Base-by-base conservation (phyloP, 2,113 vertebrate genomes). In the Macquaria ambigua region DNA sequence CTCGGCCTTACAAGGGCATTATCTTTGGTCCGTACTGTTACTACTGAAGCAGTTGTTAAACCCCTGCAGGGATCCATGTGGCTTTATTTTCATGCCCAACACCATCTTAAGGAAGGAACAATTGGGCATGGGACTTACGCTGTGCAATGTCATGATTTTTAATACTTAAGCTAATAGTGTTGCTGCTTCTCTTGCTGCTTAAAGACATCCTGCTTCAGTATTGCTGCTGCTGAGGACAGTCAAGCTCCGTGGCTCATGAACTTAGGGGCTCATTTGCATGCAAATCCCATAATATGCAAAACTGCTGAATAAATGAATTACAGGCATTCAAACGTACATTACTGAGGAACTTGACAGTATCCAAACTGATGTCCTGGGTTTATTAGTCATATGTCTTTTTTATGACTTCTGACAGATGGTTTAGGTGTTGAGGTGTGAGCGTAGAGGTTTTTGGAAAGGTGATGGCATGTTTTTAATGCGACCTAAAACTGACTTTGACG, bases 241-340 rank as follows among this genome's bases (percentile, higher is more conserved):
- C 6, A 14, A 50, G 88, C 79, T 88, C 82, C 1, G 1, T 12
- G 76, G 75, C 74, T 90, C 67, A 14, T 75, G 74, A 85, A 89
- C 61, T 34, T 39, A 1, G 16, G 41, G 1, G 11, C 62, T 89
- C 46, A 85, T 89, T 90, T 84, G 74, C 53, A 89, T 92, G 63
- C 86, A 89, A 91, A 91, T 91, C 73, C 55, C 39, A 81, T 85
- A 85, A 83, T 79, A 70, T 87, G 82, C 81, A 81, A 86, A 92
- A 79, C 10, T 69, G 86, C 84, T 89, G 87, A 87, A 68, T 80
- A 70, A 86, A 87, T 87, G 73, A 90, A 88, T 88, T 81, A 75
- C 66, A 82, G 72, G 73, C 77, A 84, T 53, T 86, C 58, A 70
- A 70, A 88, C 15, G 10, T 67, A 43, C 64, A 70, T 77, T 55